Evolutionary conservation across 2,888 invertebrate species (phyloP).

Genomic region (Piscicola geometra): DNA sequence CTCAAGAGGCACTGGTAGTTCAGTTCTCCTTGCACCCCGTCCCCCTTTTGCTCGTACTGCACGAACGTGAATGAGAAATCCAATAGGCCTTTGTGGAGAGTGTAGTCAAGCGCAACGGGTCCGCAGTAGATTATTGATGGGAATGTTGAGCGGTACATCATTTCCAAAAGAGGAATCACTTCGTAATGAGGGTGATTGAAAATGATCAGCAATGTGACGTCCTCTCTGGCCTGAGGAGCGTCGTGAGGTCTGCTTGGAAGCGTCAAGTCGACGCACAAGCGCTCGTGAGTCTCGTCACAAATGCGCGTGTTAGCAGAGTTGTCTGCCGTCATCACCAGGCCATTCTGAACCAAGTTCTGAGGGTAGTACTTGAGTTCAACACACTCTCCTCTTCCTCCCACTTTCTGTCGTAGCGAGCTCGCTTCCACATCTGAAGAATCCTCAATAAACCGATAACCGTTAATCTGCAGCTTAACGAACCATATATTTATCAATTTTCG

Average conservation of each 20-base stretch:
- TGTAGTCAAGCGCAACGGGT: constrained; percentile 34
- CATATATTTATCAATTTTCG: not conserved
- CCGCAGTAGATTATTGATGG: constrained; percentile 44
- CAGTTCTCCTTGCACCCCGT: constrained; percentile 38
- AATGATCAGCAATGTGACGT: constrained; percentile 40
- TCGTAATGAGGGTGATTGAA: constrained; percentile 43
- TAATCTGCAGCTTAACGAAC: not conserved
- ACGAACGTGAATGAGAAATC: constrained; percentile 39
- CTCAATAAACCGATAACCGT: not conserved
- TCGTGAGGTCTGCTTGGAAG: not conserved
- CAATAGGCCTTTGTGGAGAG: constrained; percentile 22
- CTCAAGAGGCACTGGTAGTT: constrained; percentile 41
- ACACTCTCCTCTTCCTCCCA: too few relatives aligned
- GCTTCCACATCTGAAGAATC: not conserved
- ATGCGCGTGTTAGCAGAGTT: too few relatives aligned
- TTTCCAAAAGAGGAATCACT: constrained; percentile 42
- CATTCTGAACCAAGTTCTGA: too few relatives aligned
- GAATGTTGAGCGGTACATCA: constrained; percentile 42
- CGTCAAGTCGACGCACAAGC: not conserved
- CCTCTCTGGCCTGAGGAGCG: constrained; percentile 36
- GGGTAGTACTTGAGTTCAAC: too few relatives aligned
- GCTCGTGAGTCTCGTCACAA: too few relatives aligned
- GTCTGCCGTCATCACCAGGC: too few relatives aligned
- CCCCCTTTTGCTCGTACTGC: constrained; percentile 32
- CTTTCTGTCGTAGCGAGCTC: too few relatives aligned